Percentiles rank a stretch among this genome's conserved stretches.
These are phyloP conservation scores for Orestias chungarensis DNA, from an alignment of 2,797 vertebrate species.

Conservation along the genomic window DNA sequence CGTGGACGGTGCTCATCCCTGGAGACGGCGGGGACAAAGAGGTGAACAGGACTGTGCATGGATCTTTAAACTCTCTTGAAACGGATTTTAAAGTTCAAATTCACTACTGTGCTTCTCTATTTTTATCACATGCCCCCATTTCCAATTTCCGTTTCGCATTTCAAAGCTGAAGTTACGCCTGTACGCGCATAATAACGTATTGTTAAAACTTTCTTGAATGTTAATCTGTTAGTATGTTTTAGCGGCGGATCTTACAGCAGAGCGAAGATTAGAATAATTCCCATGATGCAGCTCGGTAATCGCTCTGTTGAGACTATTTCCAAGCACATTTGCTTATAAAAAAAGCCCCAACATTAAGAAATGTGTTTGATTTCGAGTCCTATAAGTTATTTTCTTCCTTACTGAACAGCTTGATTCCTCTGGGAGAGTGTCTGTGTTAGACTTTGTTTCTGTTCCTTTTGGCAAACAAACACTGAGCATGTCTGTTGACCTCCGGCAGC, in stretches of 20 bases:
- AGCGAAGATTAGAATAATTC: neutral
- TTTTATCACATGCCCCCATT: neutral
- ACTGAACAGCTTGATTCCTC: neutral
- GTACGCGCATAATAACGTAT: too few relatives aligned
- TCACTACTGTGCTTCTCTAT: neutral
- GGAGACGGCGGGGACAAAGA: neutral
- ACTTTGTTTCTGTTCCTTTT: neutral
- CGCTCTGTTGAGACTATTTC: neutral
- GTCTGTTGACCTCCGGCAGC: neutral
- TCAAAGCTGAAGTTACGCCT: neutral
- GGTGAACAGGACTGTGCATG: too few relatives aligned
- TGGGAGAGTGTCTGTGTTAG: neutral
- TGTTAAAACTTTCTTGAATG: neutral
- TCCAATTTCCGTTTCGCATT: neutral
- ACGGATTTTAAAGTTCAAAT: too few relatives aligned
- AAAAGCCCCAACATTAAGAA: too few relatives aligned
- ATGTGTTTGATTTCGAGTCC: neutral
- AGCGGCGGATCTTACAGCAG: neutral
- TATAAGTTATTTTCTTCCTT: neutral
- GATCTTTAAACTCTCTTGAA: too few relatives aligned
- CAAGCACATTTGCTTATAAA: neutral
- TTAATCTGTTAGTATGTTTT: neutral
- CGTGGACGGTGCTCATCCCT: constrained; percentile 93
- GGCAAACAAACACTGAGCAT: neutral
- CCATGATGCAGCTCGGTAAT: neutral